Base-by-base conservation (phyloP, 2,888 invertebrate species). In the Acronicta alni region DNA sequence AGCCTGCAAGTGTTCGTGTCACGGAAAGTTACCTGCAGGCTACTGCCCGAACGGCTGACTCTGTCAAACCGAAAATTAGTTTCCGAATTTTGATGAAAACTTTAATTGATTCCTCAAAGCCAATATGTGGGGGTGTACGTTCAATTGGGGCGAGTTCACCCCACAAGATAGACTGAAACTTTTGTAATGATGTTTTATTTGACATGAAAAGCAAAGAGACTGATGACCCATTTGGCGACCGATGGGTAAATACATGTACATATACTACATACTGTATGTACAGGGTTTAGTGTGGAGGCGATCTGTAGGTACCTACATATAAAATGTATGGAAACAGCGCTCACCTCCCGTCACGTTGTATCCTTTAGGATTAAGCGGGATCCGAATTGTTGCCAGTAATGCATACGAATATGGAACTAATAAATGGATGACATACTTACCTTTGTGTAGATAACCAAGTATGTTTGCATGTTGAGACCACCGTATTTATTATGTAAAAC, bases 11-110 rank as follows among this genome's bases (percentile, higher is more conserved):
- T 44, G 85, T 80, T 82, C 69, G 54, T 77, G 74, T 72, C 77
- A 76, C 79, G 72, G 37, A 39, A 86, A 86, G 80, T 90, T 87
- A 90, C 91, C 91, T 91, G 88, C 71, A 20, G 39, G 18, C n/a
- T 18, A 41, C 35, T 35, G n/a, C 6, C 81, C 84, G 80, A 85
- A 80, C 77, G 65, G 90, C 92, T 91, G 92, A 93, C 92, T 89
- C 84, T 87, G 90, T 89, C 90, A 89, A 92, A 93, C 91, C 84
- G 89, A 86, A 92, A 93, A 92, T 93, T 93, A 91, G 92, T 93
- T 92, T 83, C 86, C 77, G 74, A 89, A 90, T 91, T 90, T 84
- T 84, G 89, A 89, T 90, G 90, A 90, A 91, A 93, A 93, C 91
- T 93, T 93, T 93, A 93, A 93, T 93, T 93, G 92, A 88, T 89